A percentile compares a stretch with the other conserved stretches of the same genome.
Conservation (phyloP, 2,888 invertebrate species). For the Spilosoma lubricipeda region DNA sequence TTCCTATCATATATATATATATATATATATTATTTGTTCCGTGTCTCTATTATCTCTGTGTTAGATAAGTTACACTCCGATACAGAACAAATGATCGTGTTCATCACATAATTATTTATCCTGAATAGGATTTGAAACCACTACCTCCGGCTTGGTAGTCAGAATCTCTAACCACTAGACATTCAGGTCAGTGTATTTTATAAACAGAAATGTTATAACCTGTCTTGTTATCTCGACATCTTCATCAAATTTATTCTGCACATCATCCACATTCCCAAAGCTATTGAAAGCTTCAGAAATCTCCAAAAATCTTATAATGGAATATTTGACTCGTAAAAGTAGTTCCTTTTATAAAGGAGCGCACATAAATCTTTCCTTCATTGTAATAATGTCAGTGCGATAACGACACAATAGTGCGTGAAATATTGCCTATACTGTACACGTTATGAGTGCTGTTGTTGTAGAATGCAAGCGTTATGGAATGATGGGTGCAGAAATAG, state of each 20-base stretch:
- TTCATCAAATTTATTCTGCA: background rate
- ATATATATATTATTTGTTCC: too few species aligned
- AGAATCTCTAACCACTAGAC: too few species aligned
- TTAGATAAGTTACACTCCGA: too few species aligned
- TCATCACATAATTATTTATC: too few species aligned
- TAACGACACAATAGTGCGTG: slow-evolving; percentile 49
- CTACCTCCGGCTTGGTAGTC: too few species aligned
- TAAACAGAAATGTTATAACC: background rate
- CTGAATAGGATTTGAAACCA: too few species aligned
- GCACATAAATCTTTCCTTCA: slow-evolving; percentile 61
- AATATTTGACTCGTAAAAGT: slow-evolving; percentile 52
- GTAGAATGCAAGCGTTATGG: slow-evolving; percentile 57
- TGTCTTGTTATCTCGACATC: background rate
- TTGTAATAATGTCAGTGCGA: slow-evolving; percentile 48
- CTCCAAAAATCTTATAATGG: slow-evolving; percentile 15
- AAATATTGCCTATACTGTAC: slow-evolving; percentile 62
- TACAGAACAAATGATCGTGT: too few species aligned
- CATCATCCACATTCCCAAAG: slow-evolving; percentile 4
- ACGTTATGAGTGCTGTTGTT: slow-evolving; percentile 50
- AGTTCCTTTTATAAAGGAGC: slow-evolving; percentile 54
- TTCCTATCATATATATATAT: background rate
- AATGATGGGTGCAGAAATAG: slow-evolving; percentile 15
- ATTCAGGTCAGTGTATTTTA: background rate
- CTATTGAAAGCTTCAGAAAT: slow-evolving; percentile 3
- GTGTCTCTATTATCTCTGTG: too few species aligned